Conservation (phyloP, 2,888 invertebrate genomes). For the Eupithecia exiguata region DNA sequence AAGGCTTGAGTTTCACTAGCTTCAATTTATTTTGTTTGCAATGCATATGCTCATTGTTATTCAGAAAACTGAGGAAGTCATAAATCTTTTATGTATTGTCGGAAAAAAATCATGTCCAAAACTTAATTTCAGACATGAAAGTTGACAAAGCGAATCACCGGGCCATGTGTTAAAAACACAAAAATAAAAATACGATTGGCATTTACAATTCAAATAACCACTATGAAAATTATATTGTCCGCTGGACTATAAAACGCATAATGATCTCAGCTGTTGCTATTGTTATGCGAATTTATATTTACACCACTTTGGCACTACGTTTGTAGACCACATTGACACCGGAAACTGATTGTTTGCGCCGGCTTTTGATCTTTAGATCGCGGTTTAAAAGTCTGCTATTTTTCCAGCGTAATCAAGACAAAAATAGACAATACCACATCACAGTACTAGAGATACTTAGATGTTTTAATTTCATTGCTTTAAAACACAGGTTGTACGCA, state of each 20-base stretch:
- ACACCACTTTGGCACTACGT: constrained; percentile 32
- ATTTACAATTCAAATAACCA: constrained; percentile 25
- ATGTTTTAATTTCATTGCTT: not conserved
- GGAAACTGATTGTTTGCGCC: constrained; percentile 12
- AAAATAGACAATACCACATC: not conserved
- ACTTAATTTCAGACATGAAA: not conserved
- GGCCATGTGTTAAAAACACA: constrained; percentile 14
- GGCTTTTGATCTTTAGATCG: not conserved
- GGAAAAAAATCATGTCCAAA: too few relatives aligned
- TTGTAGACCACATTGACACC: constrained; percentile 14
- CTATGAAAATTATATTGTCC: constrained; percentile 28
- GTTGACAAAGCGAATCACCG: not conserved
- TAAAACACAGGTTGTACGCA: not conserved
- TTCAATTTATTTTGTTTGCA: too few relatives aligned
- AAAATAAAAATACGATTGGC: constrained; percentile 17
- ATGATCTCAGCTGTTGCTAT: constrained; percentile 36
- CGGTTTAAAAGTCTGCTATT: not conserved
- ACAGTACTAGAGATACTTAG: not conserved
- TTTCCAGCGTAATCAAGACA: not conserved
- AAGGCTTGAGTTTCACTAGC: too few relatives aligned
- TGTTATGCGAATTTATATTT: constrained; percentile 33
- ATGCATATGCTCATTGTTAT: too few relatives aligned
- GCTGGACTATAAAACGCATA: constrained; percentile 32
- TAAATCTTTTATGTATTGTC: not conserved
- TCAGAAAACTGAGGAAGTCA: not conserved